phyloP scores from a whole-genome alignment of 2,888 invertebrate genomes.

The Oxyteleia sp. region DNA sequence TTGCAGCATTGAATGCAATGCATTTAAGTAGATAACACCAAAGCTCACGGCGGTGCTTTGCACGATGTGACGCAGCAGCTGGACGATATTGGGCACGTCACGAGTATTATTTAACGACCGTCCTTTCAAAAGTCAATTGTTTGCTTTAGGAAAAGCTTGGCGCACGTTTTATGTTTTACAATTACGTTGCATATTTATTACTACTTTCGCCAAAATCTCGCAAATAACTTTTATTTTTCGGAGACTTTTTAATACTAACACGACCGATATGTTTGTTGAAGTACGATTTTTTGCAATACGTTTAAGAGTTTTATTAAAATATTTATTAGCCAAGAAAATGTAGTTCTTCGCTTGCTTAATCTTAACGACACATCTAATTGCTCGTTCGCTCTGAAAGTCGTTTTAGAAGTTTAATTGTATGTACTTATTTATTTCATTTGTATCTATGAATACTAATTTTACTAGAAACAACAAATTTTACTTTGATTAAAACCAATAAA shows the following conservation, averaged over 20 bases:
- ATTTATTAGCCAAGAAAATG: constrained; percentile 10
- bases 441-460: too few relatives aligned
- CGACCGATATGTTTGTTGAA: constrained; percentile 5
- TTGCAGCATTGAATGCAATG: constrained; percentile 64
- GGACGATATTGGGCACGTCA: constrained; percentile 61
- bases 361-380: constrained; percentile 81
- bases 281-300: too few relatives aligned
- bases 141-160: constrained; percentile 39
- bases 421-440: too few relatives aligned
- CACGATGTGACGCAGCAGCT: constrained; percentile 38
- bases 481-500: too few relatives aligned
- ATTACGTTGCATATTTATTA: constrained; percentile 50
- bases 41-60: constrained; percentile 50
- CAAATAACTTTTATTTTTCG: constrained; percentile 26
- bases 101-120: constrained; percentile 62
- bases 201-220: constrained; percentile 20
- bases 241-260: constrained; percentile 4
- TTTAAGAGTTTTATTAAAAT: constrained; percentile 6
- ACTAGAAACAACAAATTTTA: too few relatives aligned
- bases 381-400: too few relatives aligned
- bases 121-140: constrained; percentile 62
- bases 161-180: constrained; percentile 33
- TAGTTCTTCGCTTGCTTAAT: constrained; percentile 8
- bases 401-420: too few relatives aligned
- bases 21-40: constrained; percentile 67